Evolutionary conservation across 2,888 invertebrate species (phyloP), one percentile per base, ranked within the genome.

Genomic region (Torymus aiolomorphi): DNA sequence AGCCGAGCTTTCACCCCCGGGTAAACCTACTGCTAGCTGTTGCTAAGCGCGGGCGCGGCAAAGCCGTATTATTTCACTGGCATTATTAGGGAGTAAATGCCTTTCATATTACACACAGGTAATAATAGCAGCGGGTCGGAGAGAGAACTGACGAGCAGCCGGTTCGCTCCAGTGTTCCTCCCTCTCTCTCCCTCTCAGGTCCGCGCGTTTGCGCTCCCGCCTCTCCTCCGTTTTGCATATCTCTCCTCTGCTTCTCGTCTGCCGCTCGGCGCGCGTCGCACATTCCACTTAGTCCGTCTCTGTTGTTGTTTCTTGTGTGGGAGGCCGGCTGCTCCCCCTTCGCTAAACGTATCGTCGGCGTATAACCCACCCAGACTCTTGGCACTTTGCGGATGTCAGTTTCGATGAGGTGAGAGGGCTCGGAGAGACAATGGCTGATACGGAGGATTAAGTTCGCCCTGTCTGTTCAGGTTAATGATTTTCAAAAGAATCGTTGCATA

Each of bases 31-130:
- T 2, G 24, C 56, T 18, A 8, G 42, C 42, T 42, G 54, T 0
- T 14, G 42, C n/a, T 13, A n/a, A 24, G 42, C 52, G 65, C 42
- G 42, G 8, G 42, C 42, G 8, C n/a, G 67, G 67, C 62, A 80
- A 82, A 71, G 74, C 67, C 79, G 81, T 83, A 85, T 86, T 85
- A 85, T 85, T 83, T 80, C 78, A 12, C 18, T 70, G 78, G 83
- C 82, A 85, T 85, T 86, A 86, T 85, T 83, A 82, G 80, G 80
- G 80, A 61, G 79, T 80, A 84, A 85, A 84, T 82, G 83, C 83
- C 83, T 78, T 80, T 83, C 76, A 83, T 84, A 86, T 83, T 84
- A 83, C 80, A 82, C 81, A 74, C 66, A 63, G 57, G 57, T 83
- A 83, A 83, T 86, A 78, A 74, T 77, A 69, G 20, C 62, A 80